Evolutionary conservation across 1,140 invertebrate species (phyloP), one percentile per base, ranked within the genome.

Genomic region (Drosophila gunungcola): DNA sequence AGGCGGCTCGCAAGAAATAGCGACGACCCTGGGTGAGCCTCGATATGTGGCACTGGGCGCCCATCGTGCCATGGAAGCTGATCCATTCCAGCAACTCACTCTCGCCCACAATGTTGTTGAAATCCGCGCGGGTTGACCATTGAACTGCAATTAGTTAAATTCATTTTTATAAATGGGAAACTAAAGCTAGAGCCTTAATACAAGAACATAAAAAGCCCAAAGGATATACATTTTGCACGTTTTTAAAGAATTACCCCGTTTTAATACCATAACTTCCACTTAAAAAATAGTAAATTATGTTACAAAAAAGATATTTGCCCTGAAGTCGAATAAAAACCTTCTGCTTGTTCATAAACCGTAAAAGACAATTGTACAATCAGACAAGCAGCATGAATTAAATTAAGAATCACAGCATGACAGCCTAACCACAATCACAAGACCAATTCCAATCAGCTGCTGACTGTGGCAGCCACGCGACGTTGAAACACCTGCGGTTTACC

Each of bases 81-180:
- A 95, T 96, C 49, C 93, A 89, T 3, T 93, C 96, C 91, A 97
- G 85, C 49, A 98, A 94, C 83, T 98, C 97, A 2, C 95, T 94
- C 69, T 95, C 95, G 0, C 97, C 97, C 52, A 95, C 95, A 52
- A 98, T 93, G 52, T 95, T 94, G 5, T 95, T 94, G 92, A 98
- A 98, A 83, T 97, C 96, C 27, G 96, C 95, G 49, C 95, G 94
- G 6, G 94, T 94, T 73, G 97, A 98, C 98, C 98, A 99, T 93
- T 97, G 96, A 83, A 97, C 96, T 96, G 93, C 2, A 36, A 21
- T 3, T 1, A 51, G 4, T 32, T 3, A 34, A 51, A 34, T 7
- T 45, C 10, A 45, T 3, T 21, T 4, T 39, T n/a, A 39, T 32
- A 32, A 32, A 5, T 32, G 29, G 27, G 29, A 32, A 32, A 32